These are phyloP conservation scores for Microtus ochrogaster DNA, from an alignment of 2,113 vertebrate species.

Conservation along the genomic window DNA sequence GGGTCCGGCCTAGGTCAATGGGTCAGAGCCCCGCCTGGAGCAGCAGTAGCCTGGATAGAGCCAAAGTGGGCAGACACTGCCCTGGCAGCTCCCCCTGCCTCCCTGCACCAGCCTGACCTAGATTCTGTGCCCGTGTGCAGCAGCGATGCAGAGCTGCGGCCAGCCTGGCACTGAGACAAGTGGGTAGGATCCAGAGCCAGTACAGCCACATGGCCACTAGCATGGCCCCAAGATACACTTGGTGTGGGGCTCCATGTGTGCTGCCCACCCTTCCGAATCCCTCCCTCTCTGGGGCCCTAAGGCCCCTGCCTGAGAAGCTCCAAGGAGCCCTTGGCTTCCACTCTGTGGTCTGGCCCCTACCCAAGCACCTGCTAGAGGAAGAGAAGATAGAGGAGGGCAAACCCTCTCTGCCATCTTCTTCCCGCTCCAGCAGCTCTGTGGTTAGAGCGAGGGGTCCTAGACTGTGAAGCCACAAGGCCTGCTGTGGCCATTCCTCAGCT, in stretches of 20 bases:
- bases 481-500: not conserved
- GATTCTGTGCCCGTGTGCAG: constrained; percentile 16
- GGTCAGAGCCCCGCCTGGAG: not conserved
- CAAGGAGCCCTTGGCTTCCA: not conserved
- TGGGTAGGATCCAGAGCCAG: not conserved
- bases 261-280: no score
- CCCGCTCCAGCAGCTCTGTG: not conserved
- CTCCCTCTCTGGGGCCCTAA: not conserved
- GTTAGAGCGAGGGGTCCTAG: not conserved
- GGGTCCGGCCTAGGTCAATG: not conserved
- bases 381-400: not conserved
- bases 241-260: not conserved
- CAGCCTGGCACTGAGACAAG: not conserved
- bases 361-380: not conserved
- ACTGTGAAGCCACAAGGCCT: not conserved
- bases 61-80: not conserved
- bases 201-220: fast-evolving
- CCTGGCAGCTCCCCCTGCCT: not conserved
- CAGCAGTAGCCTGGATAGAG: not conserved
- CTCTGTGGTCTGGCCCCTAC: not conserved
- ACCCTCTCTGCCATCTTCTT: no score
- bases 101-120: constrained; percentile 69
- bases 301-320: not conserved
- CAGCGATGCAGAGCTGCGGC: not conserved
- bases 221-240: not conserved